Percentiles rank a stretch among this genome's conserved stretches.
These are phyloP conservation scores for Harpalus rubripes DNA, from an alignment of 2,888 invertebrate genomes.

Conservation along the genomic window DNA sequence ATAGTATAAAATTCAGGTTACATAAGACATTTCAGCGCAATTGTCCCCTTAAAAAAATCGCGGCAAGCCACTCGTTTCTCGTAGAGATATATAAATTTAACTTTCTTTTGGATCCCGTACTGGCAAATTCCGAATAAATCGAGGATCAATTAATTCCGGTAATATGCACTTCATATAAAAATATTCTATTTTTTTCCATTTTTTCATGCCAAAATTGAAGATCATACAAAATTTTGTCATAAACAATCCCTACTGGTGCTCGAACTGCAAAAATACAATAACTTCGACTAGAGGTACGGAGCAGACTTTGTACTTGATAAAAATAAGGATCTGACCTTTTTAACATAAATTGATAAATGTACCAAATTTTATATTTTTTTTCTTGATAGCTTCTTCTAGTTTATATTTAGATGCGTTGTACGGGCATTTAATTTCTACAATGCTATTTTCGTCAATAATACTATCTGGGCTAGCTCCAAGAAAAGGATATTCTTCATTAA, in stretches of 20 bases:
- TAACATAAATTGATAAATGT: not conserved
- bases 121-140: not conserved
- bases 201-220: not conserved
- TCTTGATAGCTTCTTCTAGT: conserved; percentile 5
- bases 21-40: too few species aligned
- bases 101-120: not conserved
- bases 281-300: not conserved
- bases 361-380: conserved; percentile 1
- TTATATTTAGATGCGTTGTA: conserved; percentile 1
- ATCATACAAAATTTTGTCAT: not conserved
- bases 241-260: not conserved
- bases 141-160: conserved; percentile 17
- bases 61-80: too few species aligned
- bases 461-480: too few species aligned
- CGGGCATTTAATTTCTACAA: too few species aligned
- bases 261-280: conserved; percentile 15
- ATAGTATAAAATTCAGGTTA: too few species aligned
- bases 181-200: too few species aligned
- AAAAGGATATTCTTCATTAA: too few species aligned
- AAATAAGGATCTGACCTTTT: conserved; percentile 21
- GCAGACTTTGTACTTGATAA: conserved; percentile 32
- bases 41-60: too few species aligned
- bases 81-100: too few species aligned
- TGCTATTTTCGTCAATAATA: too few species aligned
- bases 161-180: conserved; percentile 23